Percentiles rank a stretch among this genome's conserved stretches.
phyloP scores from a whole-genome alignment of 2,797 vertebrate species.

The Microtus obscurus region DNA sequence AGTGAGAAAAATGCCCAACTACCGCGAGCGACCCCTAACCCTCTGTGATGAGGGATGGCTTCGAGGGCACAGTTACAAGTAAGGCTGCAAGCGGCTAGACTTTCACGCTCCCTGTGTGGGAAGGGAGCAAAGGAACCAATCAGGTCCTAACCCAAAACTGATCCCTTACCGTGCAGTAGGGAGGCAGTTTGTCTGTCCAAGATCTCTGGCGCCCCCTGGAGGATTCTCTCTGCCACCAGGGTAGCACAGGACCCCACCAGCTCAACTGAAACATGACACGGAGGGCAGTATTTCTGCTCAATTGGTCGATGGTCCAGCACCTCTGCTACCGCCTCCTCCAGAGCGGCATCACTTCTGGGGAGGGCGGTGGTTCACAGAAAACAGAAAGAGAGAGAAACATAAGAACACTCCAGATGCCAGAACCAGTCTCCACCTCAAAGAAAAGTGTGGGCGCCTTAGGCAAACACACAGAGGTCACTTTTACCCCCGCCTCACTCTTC shows the following conservation, averaged over 20 bases:
- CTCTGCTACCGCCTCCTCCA: slow-evolving; percentile 92
- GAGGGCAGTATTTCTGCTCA: slow-evolving; percentile 86
- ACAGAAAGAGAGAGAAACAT: slow-evolving; percentile 21
- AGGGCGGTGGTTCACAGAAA: accelerated
- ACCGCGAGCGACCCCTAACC: background rate
- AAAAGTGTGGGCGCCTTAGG: background rate
- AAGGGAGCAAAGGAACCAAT: background rate
- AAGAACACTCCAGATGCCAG: background rate
- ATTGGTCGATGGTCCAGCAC: slow-evolving; percentile 93
- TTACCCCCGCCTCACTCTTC: background rate
- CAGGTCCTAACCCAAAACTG: background rate
- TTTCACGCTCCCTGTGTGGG: background rate
- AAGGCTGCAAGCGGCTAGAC: background rate
- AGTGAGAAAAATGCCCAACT: background rate
- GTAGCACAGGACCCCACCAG: slow-evolving; percentile 95
- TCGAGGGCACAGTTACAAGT: background rate
- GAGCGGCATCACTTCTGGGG: slow-evolving; percentile 89
- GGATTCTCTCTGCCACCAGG: slow-evolving; percentile 92
- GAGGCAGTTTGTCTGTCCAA: slow-evolving; percentile 91
- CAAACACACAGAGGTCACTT: background rate
- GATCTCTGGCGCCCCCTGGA: slow-evolving; percentile 90
- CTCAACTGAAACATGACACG: slow-evolving; percentile 90
- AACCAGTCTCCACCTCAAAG: background rate
- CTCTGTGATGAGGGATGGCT: background rate
- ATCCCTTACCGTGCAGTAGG: slow-evolving; percentile 92